These are phyloP conservation scores for Reticulitermes lucifugus DNA, from an alignment of 2,888 invertebrate genomes.

Conservation along the genomic window DNA sequence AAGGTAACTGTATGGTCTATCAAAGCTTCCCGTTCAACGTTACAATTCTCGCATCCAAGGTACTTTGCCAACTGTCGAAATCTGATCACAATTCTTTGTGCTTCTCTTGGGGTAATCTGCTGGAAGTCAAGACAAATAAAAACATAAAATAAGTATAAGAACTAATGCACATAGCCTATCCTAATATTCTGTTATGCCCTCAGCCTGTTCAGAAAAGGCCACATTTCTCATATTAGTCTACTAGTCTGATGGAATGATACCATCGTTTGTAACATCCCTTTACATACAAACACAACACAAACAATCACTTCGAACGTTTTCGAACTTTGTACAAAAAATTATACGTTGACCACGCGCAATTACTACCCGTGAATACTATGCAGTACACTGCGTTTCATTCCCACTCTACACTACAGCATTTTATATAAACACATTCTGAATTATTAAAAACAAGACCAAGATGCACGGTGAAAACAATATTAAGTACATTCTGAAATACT, in stretches of 20 bases:
- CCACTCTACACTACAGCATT: not conserved
- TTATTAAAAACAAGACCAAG: not conserved
- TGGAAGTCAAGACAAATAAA: constrained; percentile 6
- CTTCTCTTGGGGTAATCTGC: constrained; percentile 8
- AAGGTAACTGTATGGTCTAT: too few relatives aligned
- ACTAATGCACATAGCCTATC: not conserved
- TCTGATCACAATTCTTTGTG: not conserved
- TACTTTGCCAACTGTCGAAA: not conserved
- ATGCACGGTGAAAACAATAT: too few relatives aligned
- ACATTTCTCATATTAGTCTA: not conserved
- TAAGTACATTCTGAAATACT: not conserved
- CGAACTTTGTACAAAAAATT: not conserved
- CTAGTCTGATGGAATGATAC: not conserved
- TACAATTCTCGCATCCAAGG: not conserved
- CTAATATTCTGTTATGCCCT: not conserved
- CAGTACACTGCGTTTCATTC: not conserved
- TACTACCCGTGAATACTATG: not conserved
- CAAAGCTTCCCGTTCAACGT: constrained; percentile 7
- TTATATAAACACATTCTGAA: not conserved
- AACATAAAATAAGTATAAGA: not conserved
- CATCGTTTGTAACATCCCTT: not conserved
- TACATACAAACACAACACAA: not conserved
- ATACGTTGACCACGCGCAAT: not conserved
- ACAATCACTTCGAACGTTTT: not conserved
- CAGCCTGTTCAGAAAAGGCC: not conserved